Percentiles rank a stretch among this genome's conserved stretches.
These are phyloP conservation scores for Carapus acus DNA, from an alignment of 2,797 vertebrate species.

Conservation along the genomic window DNA sequence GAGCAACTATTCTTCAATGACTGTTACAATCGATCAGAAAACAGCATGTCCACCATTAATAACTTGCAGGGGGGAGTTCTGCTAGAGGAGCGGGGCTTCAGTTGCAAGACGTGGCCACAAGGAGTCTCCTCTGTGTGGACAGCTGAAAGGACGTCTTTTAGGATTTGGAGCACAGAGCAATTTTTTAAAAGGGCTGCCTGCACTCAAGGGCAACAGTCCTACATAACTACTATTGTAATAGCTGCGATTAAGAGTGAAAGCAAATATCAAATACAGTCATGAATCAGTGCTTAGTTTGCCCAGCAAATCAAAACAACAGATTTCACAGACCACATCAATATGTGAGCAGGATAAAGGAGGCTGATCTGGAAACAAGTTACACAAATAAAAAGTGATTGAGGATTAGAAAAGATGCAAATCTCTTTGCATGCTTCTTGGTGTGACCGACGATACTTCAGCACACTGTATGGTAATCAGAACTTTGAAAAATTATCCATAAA, in stretches of 20 bases:
- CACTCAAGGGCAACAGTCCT: constrained; percentile 8
- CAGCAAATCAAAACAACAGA: too few relatives aligned
- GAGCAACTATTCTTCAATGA: constrained; percentile 53
- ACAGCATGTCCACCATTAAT: constrained; percentile 32
- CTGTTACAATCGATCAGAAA: constrained; percentile 41
- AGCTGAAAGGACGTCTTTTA: too few relatives aligned
- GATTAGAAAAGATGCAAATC: too few relatives aligned
- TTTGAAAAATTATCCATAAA: constrained; percentile 4
- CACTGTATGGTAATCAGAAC: constrained; percentile 8
- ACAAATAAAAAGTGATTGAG: too few relatives aligned
- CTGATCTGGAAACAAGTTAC: too few relatives aligned
- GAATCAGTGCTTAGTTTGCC: too few relatives aligned
- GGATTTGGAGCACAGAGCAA: too few relatives aligned
- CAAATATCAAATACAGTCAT: too few relatives aligned
- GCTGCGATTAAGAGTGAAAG: constrained; percentile 9
- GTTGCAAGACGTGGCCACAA: constrained; percentile 49
- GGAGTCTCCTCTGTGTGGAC: constrained; percentile 46
- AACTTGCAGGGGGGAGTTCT: constrained; percentile 45
- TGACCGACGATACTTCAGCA: constrained; percentile 49
- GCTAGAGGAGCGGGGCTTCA: too few relatives aligned
- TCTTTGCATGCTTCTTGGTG: too few relatives aligned
- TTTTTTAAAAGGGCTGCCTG: not conserved
- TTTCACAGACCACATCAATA: too few relatives aligned
- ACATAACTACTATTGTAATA: constrained; percentile 17
- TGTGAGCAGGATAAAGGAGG: too few relatives aligned